phyloP scores from a whole-genome alignment of 2,797 vertebrate species.

The Myotis pilosus region DNA sequence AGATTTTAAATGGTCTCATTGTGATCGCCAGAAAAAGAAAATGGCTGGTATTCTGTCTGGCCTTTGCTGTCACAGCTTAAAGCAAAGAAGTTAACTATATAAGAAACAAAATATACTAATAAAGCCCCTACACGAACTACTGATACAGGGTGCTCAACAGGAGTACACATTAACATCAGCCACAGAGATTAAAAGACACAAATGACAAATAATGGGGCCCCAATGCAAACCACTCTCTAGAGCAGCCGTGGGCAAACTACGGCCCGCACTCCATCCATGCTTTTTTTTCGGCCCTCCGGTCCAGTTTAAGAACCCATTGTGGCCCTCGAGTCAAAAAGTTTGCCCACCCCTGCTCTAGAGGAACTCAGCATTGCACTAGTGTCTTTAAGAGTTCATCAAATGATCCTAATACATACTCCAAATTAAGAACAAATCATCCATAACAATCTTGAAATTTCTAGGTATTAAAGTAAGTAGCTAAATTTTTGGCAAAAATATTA shows the following conservation, averaged over 20 bases:
- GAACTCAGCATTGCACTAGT: neutral
- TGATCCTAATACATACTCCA: neutral
- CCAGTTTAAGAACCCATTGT: too few species aligned
- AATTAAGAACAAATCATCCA: constrained; percentile 39
- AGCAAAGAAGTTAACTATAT: neutral
- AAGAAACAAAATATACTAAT: constrained; percentile 16
- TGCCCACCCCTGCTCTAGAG: neutral
- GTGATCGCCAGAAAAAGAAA: neutral
- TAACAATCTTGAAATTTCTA: neutral
- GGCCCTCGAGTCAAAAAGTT: too few species aligned
- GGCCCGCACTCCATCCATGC: too few species aligned
- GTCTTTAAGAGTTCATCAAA: neutral
- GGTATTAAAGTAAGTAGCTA: constrained; percentile 4
- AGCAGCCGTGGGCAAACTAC: too few species aligned
- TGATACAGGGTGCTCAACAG: neutral
- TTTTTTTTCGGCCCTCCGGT: too few species aligned
- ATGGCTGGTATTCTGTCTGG: neutral
- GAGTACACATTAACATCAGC: neutral
- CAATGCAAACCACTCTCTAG: neutral
- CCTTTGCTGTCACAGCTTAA: neutral
- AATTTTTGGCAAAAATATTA: neutral
- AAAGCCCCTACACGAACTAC: neutral
- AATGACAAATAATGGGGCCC: neutral
- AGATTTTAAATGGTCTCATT: neutral
- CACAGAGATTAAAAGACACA: neutral